Conservation (phyloP, 53 echinoderm and acorn worm species). For the Apostichopus leukothele region DNA sequence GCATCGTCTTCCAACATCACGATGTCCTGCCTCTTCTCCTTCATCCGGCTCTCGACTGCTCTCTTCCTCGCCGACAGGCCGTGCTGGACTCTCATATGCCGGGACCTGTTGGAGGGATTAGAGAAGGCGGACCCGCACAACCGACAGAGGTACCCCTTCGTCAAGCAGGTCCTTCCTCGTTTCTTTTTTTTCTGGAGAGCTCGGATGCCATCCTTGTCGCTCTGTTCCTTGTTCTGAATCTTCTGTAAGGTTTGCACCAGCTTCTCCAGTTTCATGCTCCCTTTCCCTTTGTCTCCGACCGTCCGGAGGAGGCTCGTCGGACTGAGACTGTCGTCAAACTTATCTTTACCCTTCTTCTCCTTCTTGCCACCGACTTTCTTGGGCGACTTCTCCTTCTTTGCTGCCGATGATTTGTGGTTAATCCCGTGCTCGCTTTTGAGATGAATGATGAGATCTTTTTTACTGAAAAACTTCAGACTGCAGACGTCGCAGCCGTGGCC, state of each 20-base stretch:
- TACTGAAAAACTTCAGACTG: constrained; percentile 48
- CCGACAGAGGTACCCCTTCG: constrained; percentile 30
- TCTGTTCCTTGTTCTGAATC: neutral
- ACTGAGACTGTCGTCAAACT: neutral
- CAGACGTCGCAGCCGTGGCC: constrained; percentile 30
- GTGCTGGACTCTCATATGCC: constrained; percentile 42
- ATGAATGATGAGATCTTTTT: constrained; percentile 45
- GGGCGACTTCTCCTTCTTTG: neutral
- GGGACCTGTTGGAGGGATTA: constrained; percentile 32
- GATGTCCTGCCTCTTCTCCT: neutral
- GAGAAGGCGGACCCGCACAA: constrained; percentile 23
- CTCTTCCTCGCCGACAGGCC: constrained; percentile 27
- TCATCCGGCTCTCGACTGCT: constrained; percentile 13
- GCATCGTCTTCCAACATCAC: neutral
- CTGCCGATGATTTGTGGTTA: neutral
- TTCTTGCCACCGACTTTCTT: neutral
- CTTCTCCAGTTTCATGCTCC: neutral
- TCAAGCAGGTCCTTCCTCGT: neutral
- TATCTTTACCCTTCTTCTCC: neutral
- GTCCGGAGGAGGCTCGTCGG: neutral
- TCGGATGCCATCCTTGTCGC: no score
- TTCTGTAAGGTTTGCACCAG: constrained; percentile 4
- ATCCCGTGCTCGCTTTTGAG: neutral
- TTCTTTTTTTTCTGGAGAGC: neutral
- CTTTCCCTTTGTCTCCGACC: neutral